A percentile compares a stretch with the other conserved stretches of the same genome.
Conservation (phyloP, 2,888 invertebrate genomes). For the Eupithecia insigniata region DNA sequence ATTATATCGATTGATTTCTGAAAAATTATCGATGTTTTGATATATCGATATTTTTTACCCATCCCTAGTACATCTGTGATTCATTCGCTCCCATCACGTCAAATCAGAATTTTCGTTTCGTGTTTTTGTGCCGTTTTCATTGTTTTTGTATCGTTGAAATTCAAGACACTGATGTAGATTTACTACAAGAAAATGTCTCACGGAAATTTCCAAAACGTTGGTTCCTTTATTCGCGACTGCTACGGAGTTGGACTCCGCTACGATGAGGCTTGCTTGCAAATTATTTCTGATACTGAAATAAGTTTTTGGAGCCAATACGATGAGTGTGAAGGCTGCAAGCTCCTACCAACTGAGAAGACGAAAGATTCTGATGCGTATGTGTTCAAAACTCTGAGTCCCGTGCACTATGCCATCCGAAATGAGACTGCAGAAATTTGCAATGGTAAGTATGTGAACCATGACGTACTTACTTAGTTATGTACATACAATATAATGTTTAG, state of each 20-base stretch:
- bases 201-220: slow-evolving; percentile 73
- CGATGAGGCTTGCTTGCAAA: slow-evolving; percentile 78
- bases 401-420: slow-evolving; percentile 64
- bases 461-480: slow-evolving; percentile 16
- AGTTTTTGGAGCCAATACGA: slow-evolving; percentile 76
- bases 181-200: slow-evolving; percentile 60
- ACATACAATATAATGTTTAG: slow-evolving; percentile 33
- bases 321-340: slow-evolving; percentile 73
- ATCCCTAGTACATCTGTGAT: too few relatives aligned
- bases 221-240: slow-evolving; percentile 68
- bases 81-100: slow-evolving; percentile 45
- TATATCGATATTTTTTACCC: too few relatives aligned
- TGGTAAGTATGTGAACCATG: slow-evolving; percentile 56
- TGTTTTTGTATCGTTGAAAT: slow-evolving; percentile 49
- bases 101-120: slow-evolving; percentile 32
- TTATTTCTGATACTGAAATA: slow-evolving; percentile 62
- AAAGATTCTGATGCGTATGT: slow-evolving; percentile 54
- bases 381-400: slow-evolving; percentile 67
- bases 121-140: slow-evolving; percentile 40
- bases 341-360: slow-evolving; percentile 58
- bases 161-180: slow-evolving; percentile 55
- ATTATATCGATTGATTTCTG: too few relatives aligned
- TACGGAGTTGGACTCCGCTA: slow-evolving; percentile 62
- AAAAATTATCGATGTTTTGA: too few relatives aligned
- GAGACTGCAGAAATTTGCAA: slow-evolving; percentile 66